Conservation (phyloP, 2,797 vertebrate genomes). For the Melopsittacus undulatus region DNA sequence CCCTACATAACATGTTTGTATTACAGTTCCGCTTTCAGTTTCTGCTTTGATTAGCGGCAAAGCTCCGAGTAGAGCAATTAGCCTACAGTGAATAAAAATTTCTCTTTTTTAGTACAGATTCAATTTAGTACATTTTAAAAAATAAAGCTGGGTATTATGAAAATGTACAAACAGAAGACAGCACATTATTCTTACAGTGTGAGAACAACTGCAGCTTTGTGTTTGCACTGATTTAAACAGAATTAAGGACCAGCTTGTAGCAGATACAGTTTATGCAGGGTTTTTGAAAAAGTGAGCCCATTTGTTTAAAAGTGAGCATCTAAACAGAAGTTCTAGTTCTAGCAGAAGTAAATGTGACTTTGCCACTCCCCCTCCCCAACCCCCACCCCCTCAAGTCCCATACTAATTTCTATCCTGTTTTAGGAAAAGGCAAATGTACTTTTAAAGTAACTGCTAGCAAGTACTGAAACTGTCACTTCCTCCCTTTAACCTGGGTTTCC, state of each 20-base stretch:
- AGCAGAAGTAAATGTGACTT: neutral
- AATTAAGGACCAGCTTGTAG: neutral
- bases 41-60: constrained; percentile 23
- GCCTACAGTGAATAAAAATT: neutral
- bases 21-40: constrained; percentile 25
- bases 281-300: neutral
- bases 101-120: neutral
- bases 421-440: neutral
- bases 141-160: neutral
- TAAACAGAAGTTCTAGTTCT: neutral
- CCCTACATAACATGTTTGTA: neutral
- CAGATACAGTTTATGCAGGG: neutral
- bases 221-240: neutral
- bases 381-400: neutral
- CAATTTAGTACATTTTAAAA: neutral
- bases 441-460: neutral
- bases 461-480: neutral
- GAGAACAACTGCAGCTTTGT: neutral
- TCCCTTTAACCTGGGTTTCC: neutral
- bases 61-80: neutral
- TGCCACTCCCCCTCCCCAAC: neutral
- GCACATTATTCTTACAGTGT: neutral
- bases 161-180: constrained; percentile 1
- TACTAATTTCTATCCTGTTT: neutral
- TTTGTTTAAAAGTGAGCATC: neutral